These are phyloP conservation scores for Zosterops lateralis DNA, from an alignment of 2,113 vertebrate species.

Conservation along the genomic window DNA sequence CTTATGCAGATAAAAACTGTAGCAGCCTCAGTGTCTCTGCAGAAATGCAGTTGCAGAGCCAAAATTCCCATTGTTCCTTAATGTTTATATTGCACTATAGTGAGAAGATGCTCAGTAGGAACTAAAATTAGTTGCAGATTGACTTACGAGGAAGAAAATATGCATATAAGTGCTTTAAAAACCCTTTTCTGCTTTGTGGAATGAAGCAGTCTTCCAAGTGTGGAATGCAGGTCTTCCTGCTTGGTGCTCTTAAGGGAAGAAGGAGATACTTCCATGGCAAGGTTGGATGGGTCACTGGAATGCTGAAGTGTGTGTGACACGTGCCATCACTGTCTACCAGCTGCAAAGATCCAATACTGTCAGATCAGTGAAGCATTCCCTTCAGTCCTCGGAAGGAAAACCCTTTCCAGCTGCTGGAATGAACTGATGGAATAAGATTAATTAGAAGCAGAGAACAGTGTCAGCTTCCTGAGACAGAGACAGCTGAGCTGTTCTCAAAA, in stretches of 20 bases:
- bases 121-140: background rate
- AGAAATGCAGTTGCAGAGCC: background rate
- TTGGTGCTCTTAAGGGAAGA: background rate
- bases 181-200: background rate
- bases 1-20: background rate
- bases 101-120: background rate
- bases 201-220: background rate
- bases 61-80: background rate
- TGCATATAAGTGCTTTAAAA: background rate
- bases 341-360: background rate
- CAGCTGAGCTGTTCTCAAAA: background rate
- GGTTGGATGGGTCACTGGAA: background rate
- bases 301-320: background rate
- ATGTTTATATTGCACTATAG: background rate
- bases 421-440: constrained; percentile 14
- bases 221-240: background rate
- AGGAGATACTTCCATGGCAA: background rate
- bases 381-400: background rate
- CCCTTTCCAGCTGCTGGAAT: constrained; percentile 20
- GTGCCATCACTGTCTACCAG: background rate
- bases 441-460: background rate
- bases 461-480: background rate
- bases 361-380: background rate
- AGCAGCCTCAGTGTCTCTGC: background rate
- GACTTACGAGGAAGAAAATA: background rate